Evolutionary conservation across 1,140 invertebrate genomes (phyloP).

Genomic region (Holcopasites calliopsidis): DNA sequence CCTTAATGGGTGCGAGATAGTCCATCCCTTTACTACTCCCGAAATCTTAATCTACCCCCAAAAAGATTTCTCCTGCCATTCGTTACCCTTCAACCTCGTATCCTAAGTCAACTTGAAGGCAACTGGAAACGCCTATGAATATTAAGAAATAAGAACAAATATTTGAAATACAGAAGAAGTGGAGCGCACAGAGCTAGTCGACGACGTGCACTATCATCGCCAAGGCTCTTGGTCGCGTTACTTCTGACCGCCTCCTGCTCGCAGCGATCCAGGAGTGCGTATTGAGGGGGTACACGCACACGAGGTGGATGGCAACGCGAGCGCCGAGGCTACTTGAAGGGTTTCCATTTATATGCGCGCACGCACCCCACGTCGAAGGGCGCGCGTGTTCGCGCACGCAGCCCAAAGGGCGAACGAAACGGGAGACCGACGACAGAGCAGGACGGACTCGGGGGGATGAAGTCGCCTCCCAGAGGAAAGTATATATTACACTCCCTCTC

Average conservation of each 20-base stretch:
- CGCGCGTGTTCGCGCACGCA: conserved; percentile 38
- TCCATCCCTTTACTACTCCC: too few species aligned
- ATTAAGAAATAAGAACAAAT: not conserved
- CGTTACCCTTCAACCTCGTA: too few species aligned
- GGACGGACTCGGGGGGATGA: conserved; percentile 7
- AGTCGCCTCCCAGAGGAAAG: conserved; percentile 57
- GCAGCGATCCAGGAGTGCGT: conserved; percentile 69
- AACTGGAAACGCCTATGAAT: too few species aligned
- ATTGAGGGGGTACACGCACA: conserved; percentile 54
- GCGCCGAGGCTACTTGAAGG: conserved; percentile 71
- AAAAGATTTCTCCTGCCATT: too few species aligned
- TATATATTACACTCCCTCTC: conserved; percentile 37
- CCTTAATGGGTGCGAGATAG: too few species aligned
- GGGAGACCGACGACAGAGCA: not conserved
- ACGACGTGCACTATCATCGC: conserved; percentile 25
- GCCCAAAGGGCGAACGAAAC: conserved; percentile 37
- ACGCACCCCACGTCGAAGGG: conserved; percentile 55
- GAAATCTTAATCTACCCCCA: too few species aligned
- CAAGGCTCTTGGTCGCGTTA: too few species aligned
- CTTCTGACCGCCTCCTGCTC: too few species aligned
- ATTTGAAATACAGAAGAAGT: not conserved
- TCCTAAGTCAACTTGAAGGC: too few species aligned
- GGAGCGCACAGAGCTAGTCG: not conserved
- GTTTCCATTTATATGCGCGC: conserved; percentile 74
- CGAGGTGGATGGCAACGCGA: conserved; percentile 61